phyloP scores from a whole-genome alignment of 2,113 vertebrate genomes.

The Mugil cephalus region DNA sequence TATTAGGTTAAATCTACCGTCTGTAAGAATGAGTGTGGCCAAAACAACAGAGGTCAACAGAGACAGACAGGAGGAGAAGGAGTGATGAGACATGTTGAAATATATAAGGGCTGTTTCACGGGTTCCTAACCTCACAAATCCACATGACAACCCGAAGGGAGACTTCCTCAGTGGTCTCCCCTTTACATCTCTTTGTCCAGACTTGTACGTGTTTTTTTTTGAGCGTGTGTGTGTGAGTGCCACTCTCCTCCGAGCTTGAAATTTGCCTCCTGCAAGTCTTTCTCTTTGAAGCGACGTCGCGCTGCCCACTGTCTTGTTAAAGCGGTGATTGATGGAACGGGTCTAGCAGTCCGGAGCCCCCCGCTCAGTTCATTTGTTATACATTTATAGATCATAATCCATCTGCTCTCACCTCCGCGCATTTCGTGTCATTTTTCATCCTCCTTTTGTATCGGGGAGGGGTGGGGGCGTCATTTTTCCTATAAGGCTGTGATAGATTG shows the following conservation, averaged over 20 bases:
- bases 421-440: slow-evolving; percentile 64
- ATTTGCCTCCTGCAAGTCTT: slow-evolving; percentile 24
- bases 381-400: slow-evolving; percentile 79
- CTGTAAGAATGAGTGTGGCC: neutral
- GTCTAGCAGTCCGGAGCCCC: slow-evolving; percentile 68
- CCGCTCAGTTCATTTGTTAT: slow-evolving; percentile 74
- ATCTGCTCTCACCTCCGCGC: slow-evolving; percentile 74
- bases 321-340: slow-evolving; percentile 71
- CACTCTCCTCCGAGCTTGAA: neutral
- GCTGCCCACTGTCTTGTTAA: slow-evolving; percentile 70
- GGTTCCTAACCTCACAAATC: slow-evolving; percentile 16
- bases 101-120: neutral
- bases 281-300: slow-evolving; percentile 24
- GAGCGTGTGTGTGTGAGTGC: too few species aligned
- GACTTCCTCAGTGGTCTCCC: neutral
- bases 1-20: neutral
- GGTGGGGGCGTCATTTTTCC: slow-evolving; percentile 63
- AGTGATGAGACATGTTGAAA: neutral
- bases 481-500: slow-evolving; percentile 54
- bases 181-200: neutral
- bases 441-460: slow-evolving; percentile 61
- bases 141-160: slow-evolving; percentile 9
- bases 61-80: neutral
- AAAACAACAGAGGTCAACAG: neutral
- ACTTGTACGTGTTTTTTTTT: slow-evolving; percentile 10